A percentile compares a stretch with the other conserved stretches of the same genome.
Conservation (phyloP, 2,888 invertebrate species). For the Sphaerophoria taeniata region DNA sequence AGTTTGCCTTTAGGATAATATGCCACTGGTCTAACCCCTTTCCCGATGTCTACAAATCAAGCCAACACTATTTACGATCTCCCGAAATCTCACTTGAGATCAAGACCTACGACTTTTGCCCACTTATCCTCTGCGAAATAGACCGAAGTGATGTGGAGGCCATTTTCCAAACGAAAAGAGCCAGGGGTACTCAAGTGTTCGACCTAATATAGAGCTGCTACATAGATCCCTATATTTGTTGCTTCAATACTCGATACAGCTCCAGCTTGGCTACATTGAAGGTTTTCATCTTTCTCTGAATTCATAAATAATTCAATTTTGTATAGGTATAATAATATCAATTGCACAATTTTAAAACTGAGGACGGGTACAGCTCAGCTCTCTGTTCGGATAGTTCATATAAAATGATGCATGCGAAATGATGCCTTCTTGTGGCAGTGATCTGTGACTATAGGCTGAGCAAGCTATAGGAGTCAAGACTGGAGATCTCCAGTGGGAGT, state of each 20-base stretch:
- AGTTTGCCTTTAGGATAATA: no score
- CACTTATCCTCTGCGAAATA: constrained; percentile 41
- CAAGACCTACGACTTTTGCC: constrained; percentile 69
- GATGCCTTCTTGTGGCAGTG: constrained; percentile 54
- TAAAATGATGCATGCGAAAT: constrained; percentile 58
- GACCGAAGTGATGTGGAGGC: constrained; percentile 3
- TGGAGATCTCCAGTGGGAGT: constrained; percentile 69
- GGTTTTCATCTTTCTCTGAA: constrained; percentile 73
- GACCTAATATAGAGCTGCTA: constrained; percentile 38
- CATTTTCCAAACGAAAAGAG: constrained; percentile 32
- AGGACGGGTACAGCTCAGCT: constrained; percentile 16
- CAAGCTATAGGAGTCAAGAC: constrained; percentile 13
- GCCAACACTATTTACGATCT: no score
- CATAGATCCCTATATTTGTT: constrained; percentile 7
- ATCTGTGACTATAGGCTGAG: constrained; percentile 29
- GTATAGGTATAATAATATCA: constrained; percentile 69
- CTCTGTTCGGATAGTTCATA: constrained; percentile 23
- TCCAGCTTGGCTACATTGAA: constrained; percentile 26
- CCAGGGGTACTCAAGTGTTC: constrained; percentile 1
- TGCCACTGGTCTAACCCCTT: no score
- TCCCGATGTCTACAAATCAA: no score
- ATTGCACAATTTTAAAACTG: constrained; percentile 58
- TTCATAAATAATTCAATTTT: constrained; percentile 74
- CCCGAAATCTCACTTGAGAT: no score
- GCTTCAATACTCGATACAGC: constrained; percentile 3